Conservation (phyloP, 2,113 vertebrate species). For the Centropus unirufus region DNA sequence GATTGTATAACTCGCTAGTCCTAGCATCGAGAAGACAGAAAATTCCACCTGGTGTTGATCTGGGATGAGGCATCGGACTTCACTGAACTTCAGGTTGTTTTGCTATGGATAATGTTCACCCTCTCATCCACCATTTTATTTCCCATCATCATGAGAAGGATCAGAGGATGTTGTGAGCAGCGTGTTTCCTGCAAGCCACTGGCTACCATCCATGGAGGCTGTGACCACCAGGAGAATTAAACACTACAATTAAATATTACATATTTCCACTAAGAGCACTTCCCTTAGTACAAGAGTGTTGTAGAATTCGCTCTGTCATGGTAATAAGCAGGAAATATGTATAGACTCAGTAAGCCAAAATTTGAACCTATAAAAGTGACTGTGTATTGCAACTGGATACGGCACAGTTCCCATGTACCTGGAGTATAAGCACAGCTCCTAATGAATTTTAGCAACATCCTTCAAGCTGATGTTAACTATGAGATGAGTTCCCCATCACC, state of each 20-base stretch:
- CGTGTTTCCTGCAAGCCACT: not conserved
- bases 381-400: not conserved
- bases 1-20: not conserved
- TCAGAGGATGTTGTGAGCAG: not conserved
- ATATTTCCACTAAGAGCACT: not conserved
- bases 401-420: no score
- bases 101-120: not conserved
- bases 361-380: not conserved
- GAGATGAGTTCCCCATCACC: not conserved
- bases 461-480: not conserved
- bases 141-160: not conserved
- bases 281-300: accelerated
- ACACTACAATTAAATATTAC: not conserved
- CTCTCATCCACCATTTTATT: not conserved
- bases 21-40: not conserved
- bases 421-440: not conserved
- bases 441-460: not conserved
- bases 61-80: not conserved
- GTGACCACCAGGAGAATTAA: not conserved
- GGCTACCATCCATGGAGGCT: not conserved
- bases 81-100: not conserved
- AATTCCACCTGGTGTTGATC: not conserved
- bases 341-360: not conserved
- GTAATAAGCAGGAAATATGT: not conserved
- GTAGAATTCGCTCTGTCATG: not conserved